Conservation (phyloP, 2,797 vertebrate species). For the Ctenosaura bakeri region DNA sequence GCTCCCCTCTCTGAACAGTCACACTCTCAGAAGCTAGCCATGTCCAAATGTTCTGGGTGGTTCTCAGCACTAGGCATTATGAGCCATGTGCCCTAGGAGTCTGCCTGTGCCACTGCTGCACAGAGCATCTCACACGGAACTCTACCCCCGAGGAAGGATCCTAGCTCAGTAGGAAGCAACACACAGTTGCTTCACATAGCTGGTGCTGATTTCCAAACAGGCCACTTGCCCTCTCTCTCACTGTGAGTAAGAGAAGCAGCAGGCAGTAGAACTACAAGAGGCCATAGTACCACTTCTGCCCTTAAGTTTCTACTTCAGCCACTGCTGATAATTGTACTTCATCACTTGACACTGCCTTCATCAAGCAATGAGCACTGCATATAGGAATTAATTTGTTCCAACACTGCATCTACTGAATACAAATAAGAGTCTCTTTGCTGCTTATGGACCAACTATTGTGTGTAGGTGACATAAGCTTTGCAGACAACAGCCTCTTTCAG, state of each 20-base stretch:
- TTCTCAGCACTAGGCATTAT: not conserved
- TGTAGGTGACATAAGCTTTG: not conserved
- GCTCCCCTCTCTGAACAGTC: not conserved
- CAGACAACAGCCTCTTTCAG: not conserved
- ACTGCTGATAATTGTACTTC: not conserved
- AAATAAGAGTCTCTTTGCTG: not conserved
- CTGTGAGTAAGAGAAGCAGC: not conserved
- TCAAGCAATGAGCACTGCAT: not conserved
- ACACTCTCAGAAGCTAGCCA: not conserved
- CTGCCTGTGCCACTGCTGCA: not conserved
- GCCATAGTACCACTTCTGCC: not conserved
- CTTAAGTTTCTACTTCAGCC: not conserved
- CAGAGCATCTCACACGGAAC: not conserved
- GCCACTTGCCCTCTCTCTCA: not conserved
- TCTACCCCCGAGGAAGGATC: not conserved
- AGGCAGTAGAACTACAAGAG: not conserved
- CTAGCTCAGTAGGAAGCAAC: not conserved
- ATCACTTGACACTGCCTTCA: not conserved
- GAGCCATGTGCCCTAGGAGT: not conserved
- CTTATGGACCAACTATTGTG: not conserved
- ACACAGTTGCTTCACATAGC: not conserved
- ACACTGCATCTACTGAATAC: not conserved
- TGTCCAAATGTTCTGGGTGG: not conserved
- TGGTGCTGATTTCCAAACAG: not conserved
- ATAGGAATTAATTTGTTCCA: not conserved